Evolutionary conservation across 2,113 vertebrate genomes (phyloP).

Genomic region (Morone chrysops): DNA sequence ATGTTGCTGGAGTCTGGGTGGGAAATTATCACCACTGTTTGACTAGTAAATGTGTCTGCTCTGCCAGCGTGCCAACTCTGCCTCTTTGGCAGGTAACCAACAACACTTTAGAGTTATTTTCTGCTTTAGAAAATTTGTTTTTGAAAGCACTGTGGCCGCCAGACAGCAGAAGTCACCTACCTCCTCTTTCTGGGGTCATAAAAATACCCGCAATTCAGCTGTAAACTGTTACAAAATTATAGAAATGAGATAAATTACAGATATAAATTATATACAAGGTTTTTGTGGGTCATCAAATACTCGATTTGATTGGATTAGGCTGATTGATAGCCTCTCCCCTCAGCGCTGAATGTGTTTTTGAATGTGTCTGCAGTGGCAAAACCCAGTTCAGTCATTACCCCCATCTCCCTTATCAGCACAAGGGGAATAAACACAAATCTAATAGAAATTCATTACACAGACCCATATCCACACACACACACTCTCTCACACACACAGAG

Average conservation of each 20-base stretch:
- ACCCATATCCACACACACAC: conserved; percentile 57
- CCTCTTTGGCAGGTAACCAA: conserved; percentile 7
- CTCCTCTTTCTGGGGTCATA: not conserved
- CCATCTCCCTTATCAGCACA: conserved; percentile 86
- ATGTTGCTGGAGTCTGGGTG: conserved; percentile 4
- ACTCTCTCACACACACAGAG: conserved; percentile 66
- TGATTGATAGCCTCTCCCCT: conserved; percentile 84
- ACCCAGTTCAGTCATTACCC: conserved; percentile 83
- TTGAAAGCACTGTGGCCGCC: not conserved
- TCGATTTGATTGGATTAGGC: conserved; percentile 84
- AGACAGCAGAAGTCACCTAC: not conserved
- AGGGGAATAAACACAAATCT: conserved; percentile 89
- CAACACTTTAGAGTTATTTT: not conserved
- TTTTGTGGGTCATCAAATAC: conserved; percentile 67
- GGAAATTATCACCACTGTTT: conserved; percentile 10
- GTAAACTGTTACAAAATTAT: conserved; percentile 33
- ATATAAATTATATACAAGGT: conserved; percentile 60
- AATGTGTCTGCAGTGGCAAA: conserved; percentile 81
- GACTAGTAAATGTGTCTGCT: not conserved
- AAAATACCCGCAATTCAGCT: conserved; percentile 10
- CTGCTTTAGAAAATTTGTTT: conserved; percentile 24
- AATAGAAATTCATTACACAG: conserved; percentile 87
- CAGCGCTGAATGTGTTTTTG: conserved; percentile 78
- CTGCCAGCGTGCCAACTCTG: not conserved
- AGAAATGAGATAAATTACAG: conserved; percentile 51